Evolutionary conservation across 2,113 vertebrate genomes (phyloP).

Genomic region (Oreochromis aureus): DNA sequence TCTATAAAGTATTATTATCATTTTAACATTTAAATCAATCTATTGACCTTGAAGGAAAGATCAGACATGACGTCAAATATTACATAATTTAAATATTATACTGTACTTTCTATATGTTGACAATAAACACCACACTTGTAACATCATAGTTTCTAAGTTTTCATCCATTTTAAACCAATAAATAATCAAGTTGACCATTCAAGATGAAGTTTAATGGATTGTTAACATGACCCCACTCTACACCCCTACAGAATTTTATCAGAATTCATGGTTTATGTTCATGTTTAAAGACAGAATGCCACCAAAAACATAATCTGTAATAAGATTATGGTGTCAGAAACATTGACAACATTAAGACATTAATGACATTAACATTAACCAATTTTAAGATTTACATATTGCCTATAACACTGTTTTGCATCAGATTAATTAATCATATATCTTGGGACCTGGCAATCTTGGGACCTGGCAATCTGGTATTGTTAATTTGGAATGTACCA

Average conservation of each 20-base stretch:
- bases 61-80: background rate
- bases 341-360: background rate
- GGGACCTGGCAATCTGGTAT: background rate
- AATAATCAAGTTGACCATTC: background rate
- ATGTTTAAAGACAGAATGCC: background rate
- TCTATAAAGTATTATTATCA: background rate
- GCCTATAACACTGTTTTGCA: background rate
- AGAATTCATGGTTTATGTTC: background rate
- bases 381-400: background rate
- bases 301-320: background rate
- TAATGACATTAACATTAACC: background rate
- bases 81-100: background rate
- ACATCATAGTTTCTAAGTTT: background rate
- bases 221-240: background rate
- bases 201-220: background rate
- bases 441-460: background rate
- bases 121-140: background rate
- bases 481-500: background rate
- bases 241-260: background rate
- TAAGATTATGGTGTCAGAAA: background rate
- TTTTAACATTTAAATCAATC: background rate
- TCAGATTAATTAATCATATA: background rate
- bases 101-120: background rate
- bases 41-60: background rate
- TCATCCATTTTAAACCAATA: background rate